phyloP scores from a whole-genome alignment of 2,797 vertebrate genomes.

The Molothrus ater region DNA sequence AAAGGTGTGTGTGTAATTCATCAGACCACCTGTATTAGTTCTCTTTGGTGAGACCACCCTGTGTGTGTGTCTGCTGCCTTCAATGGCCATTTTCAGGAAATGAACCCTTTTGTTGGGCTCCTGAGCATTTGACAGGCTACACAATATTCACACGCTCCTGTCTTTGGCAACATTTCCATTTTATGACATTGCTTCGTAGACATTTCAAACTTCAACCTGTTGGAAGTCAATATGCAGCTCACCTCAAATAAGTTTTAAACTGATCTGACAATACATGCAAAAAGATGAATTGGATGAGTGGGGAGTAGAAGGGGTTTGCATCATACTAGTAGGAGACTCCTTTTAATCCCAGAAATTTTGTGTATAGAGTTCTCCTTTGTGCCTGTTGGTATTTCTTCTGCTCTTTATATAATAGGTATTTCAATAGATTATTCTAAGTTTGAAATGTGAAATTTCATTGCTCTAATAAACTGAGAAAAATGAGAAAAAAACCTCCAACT shows the following conservation, averaged over 20 bases:
- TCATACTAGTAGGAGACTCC: not conserved
- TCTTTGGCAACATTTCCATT: not conserved
- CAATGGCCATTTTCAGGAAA: not conserved
- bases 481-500: not conserved
- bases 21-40: not conserved
- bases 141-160: fast-evolving
- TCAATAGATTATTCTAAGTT: not conserved
- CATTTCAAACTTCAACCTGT: not conserved
- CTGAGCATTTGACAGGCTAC: not conserved
- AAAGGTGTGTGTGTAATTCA: not conserved
- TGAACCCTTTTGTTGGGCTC: not conserved
- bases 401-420: not conserved
- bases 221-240: not conserved
- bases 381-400: not conserved
- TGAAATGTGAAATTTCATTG: not conserved
- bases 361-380: not conserved
- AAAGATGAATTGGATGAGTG: not conserved
- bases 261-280: not conserved
- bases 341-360: not conserved
- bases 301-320: not conserved
- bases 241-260: not conserved
- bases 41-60: not conserved
- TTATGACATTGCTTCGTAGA: not conserved
- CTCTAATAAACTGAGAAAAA: not conserved
- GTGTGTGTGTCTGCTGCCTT: not conserved